Evolutionary conservation across 1,140 invertebrate species (phyloP), one percentile per base, ranked within the genome.

Genomic region (Orussus abietinus): DNA sequence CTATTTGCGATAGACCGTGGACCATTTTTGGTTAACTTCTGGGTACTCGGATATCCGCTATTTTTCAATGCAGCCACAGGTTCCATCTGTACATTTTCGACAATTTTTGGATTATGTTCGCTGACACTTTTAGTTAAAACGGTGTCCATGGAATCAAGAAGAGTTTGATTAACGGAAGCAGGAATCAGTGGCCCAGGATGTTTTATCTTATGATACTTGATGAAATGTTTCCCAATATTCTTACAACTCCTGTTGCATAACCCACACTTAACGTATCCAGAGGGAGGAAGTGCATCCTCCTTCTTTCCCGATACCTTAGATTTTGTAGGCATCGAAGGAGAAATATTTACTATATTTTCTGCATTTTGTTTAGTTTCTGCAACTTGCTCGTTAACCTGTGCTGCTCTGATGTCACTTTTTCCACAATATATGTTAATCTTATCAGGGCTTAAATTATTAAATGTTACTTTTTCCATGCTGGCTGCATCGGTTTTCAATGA

Each of bases 181-280:
- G 6, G 14, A 6, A 49, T 41, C 20, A 58, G 38, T 18, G 50
- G 45, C 21, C 20, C 49, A 53, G n/a, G n/a, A n/a, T n/a, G n/a
- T 6, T 49, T 21, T 49, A 69, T 64, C 47, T 70, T 71, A 42
- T 74, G 69, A 40, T 70, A 72, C 12, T 57, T 51, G 5, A 51
- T 46, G 18, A 70, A 53, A 26, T 74, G 69, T n/a, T 56, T 53
- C 6, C 22, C 36, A 9, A 72, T 52, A 31, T 64, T 50, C 13
- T 46, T 59, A 29, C 55, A 55, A 4, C 28, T n/a, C 6, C 49
- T 41, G 20, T 63, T 56, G 29, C 69, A 73, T 1, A 73, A 47
- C 11, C 53, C 21, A 49, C 69, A 71, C 12, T 45, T 54, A 36
- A 19, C n/a, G 10, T 18, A 5, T 10, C 9, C 34, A 15, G 13